Evolutionary conservation across 2,113 vertebrate genomes (phyloP), one percentile per base, ranked within the genome.

Genomic region (Antechinus flavipes): DNA sequence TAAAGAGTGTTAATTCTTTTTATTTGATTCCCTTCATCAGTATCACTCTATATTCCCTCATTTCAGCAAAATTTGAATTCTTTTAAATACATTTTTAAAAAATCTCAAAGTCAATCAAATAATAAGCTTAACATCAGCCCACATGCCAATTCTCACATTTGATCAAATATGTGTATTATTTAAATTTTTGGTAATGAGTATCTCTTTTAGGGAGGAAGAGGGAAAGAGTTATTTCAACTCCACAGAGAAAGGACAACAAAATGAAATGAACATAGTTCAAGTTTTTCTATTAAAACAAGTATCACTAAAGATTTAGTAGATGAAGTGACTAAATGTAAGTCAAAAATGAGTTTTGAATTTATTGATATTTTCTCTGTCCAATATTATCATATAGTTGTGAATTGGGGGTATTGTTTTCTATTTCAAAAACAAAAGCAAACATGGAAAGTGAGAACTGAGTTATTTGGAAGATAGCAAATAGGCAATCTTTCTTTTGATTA

Each of bases 91-190:
- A 91, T 93, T 92, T 35, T 92, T 12, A 35, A 58, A 94, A 94
- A 3, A 94, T 53, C 96, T 95, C 92, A 95, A 90, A 84, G 93
- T 94, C 92, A 68, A 93, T 93, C 42, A 90, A 91, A 47, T 84
- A 95, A 89, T 22, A 94, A 30, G 47, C 8, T 93, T 91, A 94
- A 96, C 92, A 68, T 52, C 0, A 93, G 26, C 24, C 91, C 9
- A 96, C 84, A 25, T 30, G 30, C 68, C 76, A 97, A 95, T 96
- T 97, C 89, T 97, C 92, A 97, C 94, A 96, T 89, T 95, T 95
- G 76, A 84, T 90, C 84, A 93, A 90, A 95, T 91, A 90, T 95
- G 55, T 95, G 9, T 47, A 89, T 94, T 93, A 93, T n/a, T 35
- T n/a, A n/a, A 11, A n/a, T n/a, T 12, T 76, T 76, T 76, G 16